Base-by-base conservation (phyloP, 2,113 vertebrate species). In the Notothenia coriiceps region DNA sequence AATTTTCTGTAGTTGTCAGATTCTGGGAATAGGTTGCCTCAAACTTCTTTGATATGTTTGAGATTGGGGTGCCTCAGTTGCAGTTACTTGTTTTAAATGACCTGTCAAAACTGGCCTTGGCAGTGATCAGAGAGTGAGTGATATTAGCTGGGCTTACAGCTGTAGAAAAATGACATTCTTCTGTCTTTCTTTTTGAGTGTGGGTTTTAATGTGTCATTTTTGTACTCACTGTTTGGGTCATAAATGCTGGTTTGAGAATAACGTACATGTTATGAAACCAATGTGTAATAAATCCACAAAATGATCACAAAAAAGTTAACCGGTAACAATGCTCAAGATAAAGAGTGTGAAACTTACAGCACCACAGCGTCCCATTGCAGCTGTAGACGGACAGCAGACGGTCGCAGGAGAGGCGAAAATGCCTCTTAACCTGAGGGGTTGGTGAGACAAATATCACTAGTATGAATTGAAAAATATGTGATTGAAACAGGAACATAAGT, bases 321-420 rank as follows among this genome's bases (percentile, higher is more conserved):
- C 6, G 5, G 5, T 17, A 54, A 47, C 7, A 29, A 47, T 17
- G 18, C 18, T 63, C 2, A 11, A 43, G 22, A 1, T 33, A 50
- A 3, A 29, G 3, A 15, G 50, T 25, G 83, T 10, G 47, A 69
- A 33, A 98, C 98, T 96, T 89, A 99, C 98, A 97, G 94, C 97
- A 99, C 97, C 97, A 98, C 55, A 99, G 94, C 0, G 75, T 88
- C 35, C 91, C 86, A 0, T 80, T 77, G 9, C 93, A 90, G 81
- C 95, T 90, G 78, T 81, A 88, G 78, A 99, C 84, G 2, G 96
- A 96, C 54, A 87, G 95, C 25, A 99, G 95, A 15, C 80, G 82
- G 2, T 94, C 82, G 2, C 94, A 94, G 13, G 92, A 91, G 66
- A 99, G 91, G 74, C 95, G 95, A 76, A 97, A 96, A 17, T 93